These are phyloP conservation scores for Nomada hirtipes DNA, from an alignment of 2,888 invertebrate species.

Conservation along the genomic window DNA sequence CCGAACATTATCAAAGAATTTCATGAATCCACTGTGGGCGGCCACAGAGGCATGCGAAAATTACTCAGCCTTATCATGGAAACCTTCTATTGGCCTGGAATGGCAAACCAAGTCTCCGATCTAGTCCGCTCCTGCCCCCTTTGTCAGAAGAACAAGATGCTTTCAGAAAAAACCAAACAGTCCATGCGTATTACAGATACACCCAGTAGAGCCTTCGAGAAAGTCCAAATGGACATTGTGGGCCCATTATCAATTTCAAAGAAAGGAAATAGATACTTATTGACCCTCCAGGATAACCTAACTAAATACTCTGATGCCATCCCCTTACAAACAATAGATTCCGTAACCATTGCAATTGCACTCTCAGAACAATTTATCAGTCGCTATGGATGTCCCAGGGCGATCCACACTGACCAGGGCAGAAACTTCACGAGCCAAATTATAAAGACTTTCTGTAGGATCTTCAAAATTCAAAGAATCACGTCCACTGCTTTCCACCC, in stretches of 20 bases:
- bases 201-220: not conserved
- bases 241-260: not conserved
- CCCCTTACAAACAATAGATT: not conserved
- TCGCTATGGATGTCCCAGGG: not conserved
- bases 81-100: not conserved
- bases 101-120: not conserved
- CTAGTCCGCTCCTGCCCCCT: not conserved
- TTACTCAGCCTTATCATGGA: not conserved
- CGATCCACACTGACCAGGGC: slow-evolving; percentile 12
- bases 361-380: slow-evolving; percentile 12
- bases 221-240: slow-evolving; percentile 6
- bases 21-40: not conserved
- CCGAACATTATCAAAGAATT: not conserved
- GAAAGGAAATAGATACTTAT: not conserved
- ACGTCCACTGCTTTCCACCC: not conserved
- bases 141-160: not conserved
- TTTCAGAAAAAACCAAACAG: slow-evolving; percentile 6
- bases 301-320: slow-evolving; percentile 1
- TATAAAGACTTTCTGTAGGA: not conserved
- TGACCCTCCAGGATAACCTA: not conserved
- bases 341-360: not conserved
- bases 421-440: not conserved
- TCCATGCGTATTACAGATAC: slow-evolving; percentile 8
- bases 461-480: slow-evolving; percentile 8
- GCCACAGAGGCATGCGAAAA: not conserved